A percentile compares a stretch with the other conserved stretches of the same genome.
These are phyloP conservation scores for Notocelia uddmanniana DNA, from an alignment of 2,888 invertebrate species.

Conservation along the genomic window DNA sequence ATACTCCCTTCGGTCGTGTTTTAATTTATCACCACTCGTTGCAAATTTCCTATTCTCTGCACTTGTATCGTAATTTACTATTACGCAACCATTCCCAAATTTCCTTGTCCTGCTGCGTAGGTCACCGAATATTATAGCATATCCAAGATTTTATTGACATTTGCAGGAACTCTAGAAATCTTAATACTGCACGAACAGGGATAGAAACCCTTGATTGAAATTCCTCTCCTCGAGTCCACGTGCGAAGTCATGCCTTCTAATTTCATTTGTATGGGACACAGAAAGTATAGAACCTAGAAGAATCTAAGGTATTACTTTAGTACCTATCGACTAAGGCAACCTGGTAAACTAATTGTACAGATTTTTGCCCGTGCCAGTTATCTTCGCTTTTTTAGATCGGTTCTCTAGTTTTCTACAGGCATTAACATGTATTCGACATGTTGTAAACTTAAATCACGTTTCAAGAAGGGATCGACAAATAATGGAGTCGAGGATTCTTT, in stretches of 20 bases:
- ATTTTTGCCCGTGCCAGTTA: no score
- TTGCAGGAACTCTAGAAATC: constrained; percentile 23
- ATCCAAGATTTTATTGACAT: background rate
- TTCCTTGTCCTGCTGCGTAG: background rate
- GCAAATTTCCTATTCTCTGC: no score
- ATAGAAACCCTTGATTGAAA: constrained; percentile 26
- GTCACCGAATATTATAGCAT: background rate
- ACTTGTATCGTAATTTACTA: no score
- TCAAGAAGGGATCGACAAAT: no score
- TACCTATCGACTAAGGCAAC: background rate
- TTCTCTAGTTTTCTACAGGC: background rate
- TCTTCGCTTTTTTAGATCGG: background rate
- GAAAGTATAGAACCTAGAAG: constrained; percentile 2
- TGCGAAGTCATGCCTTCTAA: constrained; percentile 18
- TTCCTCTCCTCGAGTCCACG: constrained; percentile 13
- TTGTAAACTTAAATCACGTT: background rate
- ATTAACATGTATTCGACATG: background rate
- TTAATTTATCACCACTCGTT: no score
- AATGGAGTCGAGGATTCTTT: no score
- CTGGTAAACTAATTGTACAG: no score
- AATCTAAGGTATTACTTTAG: constrained; percentile 12
- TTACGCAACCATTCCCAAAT: background rate
- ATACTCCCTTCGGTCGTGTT: no score
- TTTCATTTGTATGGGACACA: constrained; percentile 6
- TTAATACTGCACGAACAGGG: background rate